Percentiles rank a stretch among this genome's conserved stretches.
Evolutionary conservation across 1,140 invertebrate genomes (phyloP).

Genomic region (silkworm (Bombyx mori)): DNA sequence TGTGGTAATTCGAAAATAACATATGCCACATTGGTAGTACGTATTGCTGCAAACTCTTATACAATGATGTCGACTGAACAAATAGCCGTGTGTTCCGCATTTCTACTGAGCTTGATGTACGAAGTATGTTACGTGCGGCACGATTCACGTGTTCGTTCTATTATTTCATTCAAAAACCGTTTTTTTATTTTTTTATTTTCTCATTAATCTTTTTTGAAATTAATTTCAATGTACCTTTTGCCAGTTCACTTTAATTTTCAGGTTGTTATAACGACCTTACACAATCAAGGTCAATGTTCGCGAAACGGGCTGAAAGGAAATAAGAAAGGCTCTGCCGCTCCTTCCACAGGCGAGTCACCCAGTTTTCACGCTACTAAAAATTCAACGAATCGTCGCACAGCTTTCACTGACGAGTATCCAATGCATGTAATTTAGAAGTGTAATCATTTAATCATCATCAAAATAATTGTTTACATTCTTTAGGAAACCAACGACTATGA

Average conservation of each 20-base stretch:
- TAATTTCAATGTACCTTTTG: no score
- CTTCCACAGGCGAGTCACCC: conserved; percentile 46
- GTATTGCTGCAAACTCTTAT: conserved; percentile 63
- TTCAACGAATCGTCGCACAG: conserved; percentile 56
- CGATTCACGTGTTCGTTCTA: conserved; percentile 12
- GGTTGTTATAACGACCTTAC: conserved; percentile 2
- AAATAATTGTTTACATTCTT: conserved; percentile 9
- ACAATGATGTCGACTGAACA: conserved; percentile 67
- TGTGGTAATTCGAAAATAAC: conserved; percentile 67
- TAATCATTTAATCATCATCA: conserved; percentile 3
- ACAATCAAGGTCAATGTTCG: conserved; percentile 33
- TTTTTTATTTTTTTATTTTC: no score
- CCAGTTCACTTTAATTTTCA: no score
- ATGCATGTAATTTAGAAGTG: conserved; percentile 13
- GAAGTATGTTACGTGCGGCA: conserved; percentile 43
- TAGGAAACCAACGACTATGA: no score
- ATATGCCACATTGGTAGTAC: conserved; percentile 44
- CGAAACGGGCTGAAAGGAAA: conserved; percentile 42
- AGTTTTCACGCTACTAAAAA: conserved; percentile 57
- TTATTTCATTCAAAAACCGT: no score
- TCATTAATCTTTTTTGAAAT: no score
- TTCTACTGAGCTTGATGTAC: conserved; percentile 65
- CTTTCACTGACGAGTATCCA: conserved; percentile 48
- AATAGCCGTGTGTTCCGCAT: conserved; percentile 67
- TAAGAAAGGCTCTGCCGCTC: conserved; percentile 47